phyloP scores from a whole-genome alignment of 2,113 vertebrate genomes.

The Microtus pennsylvanicus region DNA sequence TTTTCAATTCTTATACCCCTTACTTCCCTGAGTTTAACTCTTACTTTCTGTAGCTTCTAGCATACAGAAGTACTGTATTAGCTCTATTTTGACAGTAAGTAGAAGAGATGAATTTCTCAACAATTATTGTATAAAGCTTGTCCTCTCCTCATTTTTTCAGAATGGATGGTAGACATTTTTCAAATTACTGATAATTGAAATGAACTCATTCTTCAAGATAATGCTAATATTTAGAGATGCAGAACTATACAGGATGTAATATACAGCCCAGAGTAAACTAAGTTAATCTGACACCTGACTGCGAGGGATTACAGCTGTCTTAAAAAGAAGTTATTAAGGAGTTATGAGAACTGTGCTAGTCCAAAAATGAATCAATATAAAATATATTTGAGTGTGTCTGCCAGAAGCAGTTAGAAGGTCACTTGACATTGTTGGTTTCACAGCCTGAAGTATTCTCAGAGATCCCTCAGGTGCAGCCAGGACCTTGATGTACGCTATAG shows the following conservation, averaged over 20 bases:
- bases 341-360: not conserved
- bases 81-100: not conserved
- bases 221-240: not conserved
- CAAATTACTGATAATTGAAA: constrained; percentile 7
- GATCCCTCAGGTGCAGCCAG: not conserved
- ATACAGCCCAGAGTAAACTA: not conserved
- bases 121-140: not conserved
- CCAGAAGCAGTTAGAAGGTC: not conserved
- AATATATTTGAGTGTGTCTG: not conserved
- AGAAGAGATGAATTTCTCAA: not conserved
- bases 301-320: not conserved
- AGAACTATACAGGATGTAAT: not conserved
- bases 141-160: not conserved
- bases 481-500: not conserved
- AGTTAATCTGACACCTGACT: not conserved
- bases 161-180: not conserved
- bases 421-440: no score
- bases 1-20: not conserved
- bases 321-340: not conserved
- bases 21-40: not conserved
- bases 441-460: not conserved
- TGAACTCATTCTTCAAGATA: not conserved
- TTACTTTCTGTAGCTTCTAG: not conserved
- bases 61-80: not conserved
- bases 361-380: not conserved